Evolutionary conservation across 2,888 invertebrate species (phyloP).

Genomic region (Neoaliturus tenellus): DNA sequence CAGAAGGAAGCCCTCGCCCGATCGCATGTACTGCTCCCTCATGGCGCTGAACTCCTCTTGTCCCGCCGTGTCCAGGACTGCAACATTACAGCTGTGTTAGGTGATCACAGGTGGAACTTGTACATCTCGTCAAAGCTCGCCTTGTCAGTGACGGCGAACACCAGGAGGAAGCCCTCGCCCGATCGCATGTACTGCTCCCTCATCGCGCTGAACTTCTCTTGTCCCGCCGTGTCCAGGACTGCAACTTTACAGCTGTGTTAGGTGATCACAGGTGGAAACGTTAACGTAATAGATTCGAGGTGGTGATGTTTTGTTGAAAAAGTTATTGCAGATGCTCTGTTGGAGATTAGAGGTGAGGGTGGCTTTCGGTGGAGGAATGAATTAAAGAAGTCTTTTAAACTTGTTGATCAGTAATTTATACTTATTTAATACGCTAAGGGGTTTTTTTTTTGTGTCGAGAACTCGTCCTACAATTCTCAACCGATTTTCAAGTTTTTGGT

Average conservation of each 20-base stretch:
- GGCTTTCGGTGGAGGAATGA: too few species aligned
- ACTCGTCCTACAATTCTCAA: too few species aligned
- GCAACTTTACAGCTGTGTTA: constrained; percentile 67
- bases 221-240: constrained; percentile 98
- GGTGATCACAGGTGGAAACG: too few species aligned
- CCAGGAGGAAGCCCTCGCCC: constrained; percentile 96
- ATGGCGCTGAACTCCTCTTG: constrained; percentile 99
- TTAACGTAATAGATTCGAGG: too few species aligned
- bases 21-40: constrained; percentile 99
- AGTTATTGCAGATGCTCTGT: too few species aligned
- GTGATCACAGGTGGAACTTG: constrained; percentile 97
- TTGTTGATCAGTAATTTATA: too few species aligned
- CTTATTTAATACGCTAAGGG: too few species aligned
- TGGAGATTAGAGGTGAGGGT: too few species aligned
- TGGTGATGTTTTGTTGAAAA: too few species aligned
- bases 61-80: constrained; percentile 97
- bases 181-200: constrained; percentile 99
- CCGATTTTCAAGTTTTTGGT: too few species aligned
- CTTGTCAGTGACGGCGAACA: constrained; percentile 96
- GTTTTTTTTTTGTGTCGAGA: too few species aligned
- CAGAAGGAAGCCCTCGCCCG: constrained; percentile 96
- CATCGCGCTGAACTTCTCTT: constrained; percentile 99
- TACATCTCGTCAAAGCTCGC: constrained; percentile 96
- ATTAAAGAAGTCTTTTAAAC: too few species aligned
- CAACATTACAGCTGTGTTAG: constrained; percentile 65